Evolutionary conservation across 2,888 invertebrate genomes (phyloP).

Genomic region (Hydropsyche betteni): DNA sequence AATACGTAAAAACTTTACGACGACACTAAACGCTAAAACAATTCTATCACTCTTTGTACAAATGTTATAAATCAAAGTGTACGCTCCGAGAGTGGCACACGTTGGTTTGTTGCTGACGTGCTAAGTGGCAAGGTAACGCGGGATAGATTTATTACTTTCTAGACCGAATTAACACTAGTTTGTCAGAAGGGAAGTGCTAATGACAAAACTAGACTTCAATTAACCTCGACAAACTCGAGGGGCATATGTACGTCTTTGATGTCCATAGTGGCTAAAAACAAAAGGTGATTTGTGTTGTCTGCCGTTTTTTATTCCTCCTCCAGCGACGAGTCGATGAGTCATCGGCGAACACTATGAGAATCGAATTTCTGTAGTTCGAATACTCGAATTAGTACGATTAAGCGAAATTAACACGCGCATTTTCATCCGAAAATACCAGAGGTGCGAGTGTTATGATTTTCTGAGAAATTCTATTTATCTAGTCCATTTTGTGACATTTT

Average conservation of each 20-base stretch:
- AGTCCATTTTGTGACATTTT: too few relatives aligned
- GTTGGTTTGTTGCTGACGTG: constrained; percentile 46
- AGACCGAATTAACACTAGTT: constrained; percentile 49
- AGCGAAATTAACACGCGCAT: too few relatives aligned
- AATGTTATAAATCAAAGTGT: constrained; percentile 47
- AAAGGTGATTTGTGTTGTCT: neutral
- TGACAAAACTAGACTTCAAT: constrained; percentile 49
- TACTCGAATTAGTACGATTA: too few relatives aligned
- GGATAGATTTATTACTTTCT: constrained; percentile 51
- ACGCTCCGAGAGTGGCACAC: constrained; percentile 43
- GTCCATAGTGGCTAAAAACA: neutral
- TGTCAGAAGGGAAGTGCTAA: constrained; percentile 49
- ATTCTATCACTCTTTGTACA: constrained; percentile 12
- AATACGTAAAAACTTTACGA: constrained; percentile 6
- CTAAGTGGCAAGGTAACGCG: constrained; percentile 49
- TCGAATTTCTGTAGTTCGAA: too few relatives aligned
- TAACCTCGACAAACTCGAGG: constrained; percentile 44
- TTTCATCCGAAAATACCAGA: too few relatives aligned
- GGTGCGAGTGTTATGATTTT: too few relatives aligned
- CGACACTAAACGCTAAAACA: constrained; percentile 17
- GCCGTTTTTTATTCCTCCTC: neutral
- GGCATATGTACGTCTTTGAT: constrained; percentile 19
- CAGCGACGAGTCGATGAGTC: too few relatives aligned
- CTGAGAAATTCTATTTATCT: too few relatives aligned
- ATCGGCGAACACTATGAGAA: too few relatives aligned